Conservation (phyloP, 2,113 vertebrate species). For the Falcunculus frontatus region DNA sequence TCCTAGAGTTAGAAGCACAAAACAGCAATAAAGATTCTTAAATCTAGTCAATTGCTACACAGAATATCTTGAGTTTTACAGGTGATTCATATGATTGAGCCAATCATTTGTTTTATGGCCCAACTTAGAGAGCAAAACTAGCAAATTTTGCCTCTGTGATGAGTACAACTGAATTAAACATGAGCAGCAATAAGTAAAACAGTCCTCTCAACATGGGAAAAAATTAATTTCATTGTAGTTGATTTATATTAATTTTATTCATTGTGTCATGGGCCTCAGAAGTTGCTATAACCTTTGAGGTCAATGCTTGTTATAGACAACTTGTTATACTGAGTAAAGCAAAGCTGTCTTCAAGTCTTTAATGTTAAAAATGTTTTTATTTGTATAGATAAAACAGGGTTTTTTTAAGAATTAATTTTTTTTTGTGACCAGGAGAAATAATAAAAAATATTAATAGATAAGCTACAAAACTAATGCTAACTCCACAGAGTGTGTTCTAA, state of each 20-base stretch:
- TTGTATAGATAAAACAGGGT: fast-evolving
- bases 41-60: neutral
- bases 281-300: neutral
- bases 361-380: neutral
- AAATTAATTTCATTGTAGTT: neutral
- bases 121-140: neutral
- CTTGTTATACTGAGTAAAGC: neutral
- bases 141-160: neutral
- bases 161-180: neutral
- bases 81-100: neutral
- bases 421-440: neutral
- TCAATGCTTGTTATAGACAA: neutral
- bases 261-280: neutral
- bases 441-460: neutral
- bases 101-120: neutral
- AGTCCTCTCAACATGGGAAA: neutral
- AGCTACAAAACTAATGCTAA: neutral
- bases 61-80: neutral
- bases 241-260: neutral
- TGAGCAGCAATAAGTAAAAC: neutral
- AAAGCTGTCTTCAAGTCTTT: neutral
- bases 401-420: neutral
- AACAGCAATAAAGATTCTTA: neutral
- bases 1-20: neutral
- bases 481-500: neutral